These are phyloP conservation scores for Sycophaga agraensis DNA, from an alignment of 1,140 invertebrate genomes.

Conservation along the genomic window DNA sequence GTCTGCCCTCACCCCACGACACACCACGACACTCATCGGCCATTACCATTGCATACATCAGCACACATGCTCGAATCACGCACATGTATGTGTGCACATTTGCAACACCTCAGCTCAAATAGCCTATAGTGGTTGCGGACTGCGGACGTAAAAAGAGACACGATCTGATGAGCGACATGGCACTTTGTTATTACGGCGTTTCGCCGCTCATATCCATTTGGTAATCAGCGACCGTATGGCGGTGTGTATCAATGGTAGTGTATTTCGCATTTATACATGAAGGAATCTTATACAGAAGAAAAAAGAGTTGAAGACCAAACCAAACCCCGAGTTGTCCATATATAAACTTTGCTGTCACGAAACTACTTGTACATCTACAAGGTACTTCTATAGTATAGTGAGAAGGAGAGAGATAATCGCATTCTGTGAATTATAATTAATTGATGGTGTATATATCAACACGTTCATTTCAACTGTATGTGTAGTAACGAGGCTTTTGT, in stretches of 20 bases:
- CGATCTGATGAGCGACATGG: background rate
- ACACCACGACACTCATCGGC: no score
- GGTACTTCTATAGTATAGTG: background rate
- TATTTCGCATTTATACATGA: background rate
- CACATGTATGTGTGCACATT: no score
- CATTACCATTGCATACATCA: no score
- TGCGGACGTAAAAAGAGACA: background rate
- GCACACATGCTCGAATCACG: no score
- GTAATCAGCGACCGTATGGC: background rate
- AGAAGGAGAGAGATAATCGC: background rate
- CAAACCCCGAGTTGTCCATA: background rate
- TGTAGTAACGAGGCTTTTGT: background rate
- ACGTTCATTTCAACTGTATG: background rate
- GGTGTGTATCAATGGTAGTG: background rate
- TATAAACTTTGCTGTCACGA: background rate
- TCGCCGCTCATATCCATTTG: background rate
- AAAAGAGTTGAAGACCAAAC: conserved; percentile 3
- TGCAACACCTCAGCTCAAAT: no score
- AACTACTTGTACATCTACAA: background rate
- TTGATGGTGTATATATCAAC: background rate
- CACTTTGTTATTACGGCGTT: conserved; percentile 14
- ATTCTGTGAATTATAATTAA: background rate
- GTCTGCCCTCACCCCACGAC: no score
- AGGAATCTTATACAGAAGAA: background rate
- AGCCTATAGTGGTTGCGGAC: no score